Base-by-base conservation (phyloP, 2,797 vertebrate genomes). In the Carapus acus region DNA sequence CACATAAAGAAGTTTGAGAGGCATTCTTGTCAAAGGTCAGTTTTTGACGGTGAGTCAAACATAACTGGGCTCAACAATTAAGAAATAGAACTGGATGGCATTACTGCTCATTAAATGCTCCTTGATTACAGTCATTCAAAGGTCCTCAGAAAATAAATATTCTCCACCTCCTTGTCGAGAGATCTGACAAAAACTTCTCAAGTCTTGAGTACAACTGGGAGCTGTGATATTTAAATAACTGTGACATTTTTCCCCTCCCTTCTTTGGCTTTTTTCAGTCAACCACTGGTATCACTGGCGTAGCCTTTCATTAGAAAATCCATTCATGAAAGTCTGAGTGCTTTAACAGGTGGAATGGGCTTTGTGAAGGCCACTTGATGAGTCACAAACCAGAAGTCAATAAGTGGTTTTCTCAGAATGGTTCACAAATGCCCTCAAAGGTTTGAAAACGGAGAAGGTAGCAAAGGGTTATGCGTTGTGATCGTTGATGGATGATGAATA, bases 351-450 rank as follows among this genome's bases (percentile, higher is more conserved):
- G 17, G 19, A 46, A 12, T 18, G 17, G 24, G 9, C 34, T 38
- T 58, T 29, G 23, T 62, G 4, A 7, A 40, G 46, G 45, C 29
- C 18, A 24, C n/a, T 1, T 7, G 15, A 29, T 14, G 22, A 37
- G 24, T 16, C 11, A 27, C 17, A 16, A 29, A 45, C 33, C 23
- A 39, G 4, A 29, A 21, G 42, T 48, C 24, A 12, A n/a, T n/a
- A n/a, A n/a, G n/a, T n/a, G n/a, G n/a, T 11, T 12, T 21, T 49
- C 40, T 49, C 36, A 19, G 29, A 42, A 3, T 23, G 36, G 34
- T 45, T 43, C 55, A 34, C 20, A 48, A 54, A 59, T 58, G 21
- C n/a, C n/a, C n/a, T n/a, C n/a, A n/a, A n/a, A n/a, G n/a, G n/a
- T n/a, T n/a, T n/a, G n/a, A n/a, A n/a, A n/a, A n/a, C n/a, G n/a